Evolutionary conservation across 1,140 invertebrate genomes (phyloP), one percentile per base, ranked within the genome.

Genomic region (Drosophila sp.): DNA sequence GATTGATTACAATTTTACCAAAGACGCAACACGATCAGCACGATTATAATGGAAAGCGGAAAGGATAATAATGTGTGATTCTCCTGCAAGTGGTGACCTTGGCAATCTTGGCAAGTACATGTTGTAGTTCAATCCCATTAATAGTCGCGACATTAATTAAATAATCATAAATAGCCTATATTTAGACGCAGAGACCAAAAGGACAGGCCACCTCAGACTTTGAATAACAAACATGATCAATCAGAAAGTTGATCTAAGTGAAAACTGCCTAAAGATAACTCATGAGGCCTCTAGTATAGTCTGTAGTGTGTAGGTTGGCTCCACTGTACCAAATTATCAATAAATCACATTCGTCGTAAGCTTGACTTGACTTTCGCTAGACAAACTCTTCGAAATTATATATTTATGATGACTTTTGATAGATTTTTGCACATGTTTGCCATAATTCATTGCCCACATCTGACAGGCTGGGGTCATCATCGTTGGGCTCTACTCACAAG

Each of bases 391-490:
- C 83, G 71, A 76, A 58, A 70, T 69, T 83, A 33, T 63, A 73
- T 72, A 69, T 70, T 54, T 66, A 77, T 74, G 35, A 50, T 63
- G 79, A 82, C 66, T 56, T 57, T 63, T 85, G 67, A 81, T 82
- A 82, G 82, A 87, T 87, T 86, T 86, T 70, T 82, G 82, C 82
- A 86, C 83, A 86, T 87, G 82, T 47, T 87, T 82, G 79, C 72
- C 58, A 86, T 87, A 86, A 87, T 82, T 86, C 72, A 86, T 82
- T 35, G n/a, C 32, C 30, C 44, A 60, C 10, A 27, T 25, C 58
- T 80, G 83, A 86, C 83, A 87, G 82, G 83, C 54, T 30, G 6
- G 44, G 79, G 72, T 79, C 71, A 64, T 50, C 44, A 50, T 50
- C 44, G 10, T 50, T 50, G 8, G 44, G 44, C 44, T 50, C 44